Conservation (phyloP, 2,888 invertebrate species). For the Lochmaea crataegi region DNA sequence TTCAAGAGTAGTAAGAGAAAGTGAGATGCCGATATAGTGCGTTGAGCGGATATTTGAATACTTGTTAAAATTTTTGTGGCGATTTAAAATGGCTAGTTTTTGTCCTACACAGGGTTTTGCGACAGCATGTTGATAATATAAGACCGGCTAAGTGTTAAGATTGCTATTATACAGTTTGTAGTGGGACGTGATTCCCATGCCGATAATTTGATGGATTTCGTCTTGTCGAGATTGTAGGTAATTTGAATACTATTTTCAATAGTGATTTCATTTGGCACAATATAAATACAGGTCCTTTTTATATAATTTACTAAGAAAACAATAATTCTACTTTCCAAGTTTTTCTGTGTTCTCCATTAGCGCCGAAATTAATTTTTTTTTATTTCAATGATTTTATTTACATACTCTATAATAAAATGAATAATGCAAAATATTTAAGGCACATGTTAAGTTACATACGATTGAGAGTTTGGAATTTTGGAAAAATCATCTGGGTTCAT, state of each 20-base stretch:
- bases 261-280: too few species aligned
- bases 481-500: too few species aligned
- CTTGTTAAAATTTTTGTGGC: constrained; percentile 53
- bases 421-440: too few species aligned
- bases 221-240: background rate
- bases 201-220: constrained; percentile 30
- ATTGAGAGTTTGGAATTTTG: too few species aligned
- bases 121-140: constrained; percentile 47
- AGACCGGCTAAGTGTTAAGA: constrained; percentile 60
- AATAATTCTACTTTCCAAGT: too few species aligned
- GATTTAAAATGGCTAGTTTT: constrained; percentile 50
- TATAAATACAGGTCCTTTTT: too few species aligned
- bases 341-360: too few species aligned
- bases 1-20: background rate
- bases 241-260: background rate
- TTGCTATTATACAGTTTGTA: constrained; percentile 61
- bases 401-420: too few species aligned
- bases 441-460: too few species aligned
- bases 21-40: background rate
- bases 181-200: constrained; percentile 56
- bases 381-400: too few species aligned
- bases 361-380: too few species aligned
- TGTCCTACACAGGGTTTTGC: constrained; percentile 44
- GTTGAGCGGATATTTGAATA: constrained; percentile 36
- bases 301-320: too few species aligned